Conservation (phyloP, 2,797 vertebrate species). For the Alosa sapidissima region DNA sequence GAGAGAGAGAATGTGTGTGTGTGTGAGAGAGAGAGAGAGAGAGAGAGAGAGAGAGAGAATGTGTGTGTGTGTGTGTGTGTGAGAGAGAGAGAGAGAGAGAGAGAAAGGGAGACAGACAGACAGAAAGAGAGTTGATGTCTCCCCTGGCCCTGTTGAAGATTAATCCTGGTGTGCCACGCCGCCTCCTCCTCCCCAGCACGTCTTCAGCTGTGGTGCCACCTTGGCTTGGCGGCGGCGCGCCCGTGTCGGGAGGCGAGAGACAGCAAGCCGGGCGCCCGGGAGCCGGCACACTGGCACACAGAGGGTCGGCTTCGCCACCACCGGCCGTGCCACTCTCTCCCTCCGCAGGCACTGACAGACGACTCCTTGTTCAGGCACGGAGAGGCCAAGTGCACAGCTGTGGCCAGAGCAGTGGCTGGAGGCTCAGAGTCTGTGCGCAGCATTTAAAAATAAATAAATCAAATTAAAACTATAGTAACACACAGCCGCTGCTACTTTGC, state of each 20-base stretch:
- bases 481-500: background rate
- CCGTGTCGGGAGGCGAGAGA: constrained; percentile 61
- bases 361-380: constrained; percentile 21
- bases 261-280: constrained; percentile 54
- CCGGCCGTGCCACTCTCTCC: constrained; percentile 61
- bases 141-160: constrained; percentile 59
- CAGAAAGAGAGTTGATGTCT: constrained; percentile 38
- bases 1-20: constrained; percentile 38
- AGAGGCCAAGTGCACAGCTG: background rate
- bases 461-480: background rate
- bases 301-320: constrained; percentile 47
- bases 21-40: constrained; percentile 12
- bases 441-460: background rate
- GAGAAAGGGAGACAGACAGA: constrained; percentile 28
- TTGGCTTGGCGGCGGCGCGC: constrained; percentile 35
- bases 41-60: constrained; percentile 28
- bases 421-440: constrained; percentile 40
- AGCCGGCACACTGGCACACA: constrained; percentile 58
- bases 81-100: constrained; percentile 5
- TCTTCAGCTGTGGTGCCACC: constrained; percentile 55
- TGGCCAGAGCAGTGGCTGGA: constrained; percentile 26
- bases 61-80: background rate
- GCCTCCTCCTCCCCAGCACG: constrained; percentile 54
- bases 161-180: constrained; percentile 53
- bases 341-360: constrained; percentile 51